A percentile compares a stretch with the other conserved stretches of the same genome.
phyloP scores from a whole-genome alignment of 2,888 invertebrate genomes.

The Drosophila austrosaltans region DNA sequence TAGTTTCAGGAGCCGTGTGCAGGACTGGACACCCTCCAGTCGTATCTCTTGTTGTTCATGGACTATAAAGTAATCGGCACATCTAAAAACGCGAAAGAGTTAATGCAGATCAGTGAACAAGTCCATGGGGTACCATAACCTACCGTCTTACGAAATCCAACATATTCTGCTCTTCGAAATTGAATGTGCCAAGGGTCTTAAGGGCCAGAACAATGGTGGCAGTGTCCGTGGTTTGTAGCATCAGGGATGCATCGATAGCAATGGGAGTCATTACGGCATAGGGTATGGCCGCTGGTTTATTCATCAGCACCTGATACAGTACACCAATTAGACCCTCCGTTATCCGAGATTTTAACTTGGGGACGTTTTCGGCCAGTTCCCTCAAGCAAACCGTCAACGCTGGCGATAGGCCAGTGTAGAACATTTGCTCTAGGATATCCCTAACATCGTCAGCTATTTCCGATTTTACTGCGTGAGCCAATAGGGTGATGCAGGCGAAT shows the following conservation, averaged over 20 bases:
- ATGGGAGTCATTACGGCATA: conserved; percentile 84
- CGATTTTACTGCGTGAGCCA: conserved; percentile 93
- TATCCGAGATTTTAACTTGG: conserved; percentile 93
- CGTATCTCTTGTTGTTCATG: conserved; percentile 96
- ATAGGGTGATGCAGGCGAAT: conserved; percentile 95
- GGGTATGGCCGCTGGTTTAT: conserved; percentile 90
- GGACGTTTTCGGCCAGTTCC: conserved; percentile 94
- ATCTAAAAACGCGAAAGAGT: conserved; percentile 83
- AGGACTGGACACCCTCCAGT: conserved; percentile 96
- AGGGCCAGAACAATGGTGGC: conserved; percentile 95
- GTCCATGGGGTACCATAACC: not conserved
- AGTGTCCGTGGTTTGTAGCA: conserved; percentile 86
- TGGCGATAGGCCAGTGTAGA: conserved; percentile 94
- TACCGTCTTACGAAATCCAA: conserved; percentile 92
- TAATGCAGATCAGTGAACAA: not conserved
- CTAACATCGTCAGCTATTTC: conserved; percentile 91
- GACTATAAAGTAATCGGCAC: conserved; percentile 95
- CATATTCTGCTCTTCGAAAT: conserved; percentile 96
- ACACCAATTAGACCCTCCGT: conserved; percentile 96
- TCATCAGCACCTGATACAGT: conserved; percentile 95
- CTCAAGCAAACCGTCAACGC: conserved; percentile 95
- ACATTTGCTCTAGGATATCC: conserved; percentile 94
- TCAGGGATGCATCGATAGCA: conserved; percentile 77
- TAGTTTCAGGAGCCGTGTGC: conserved; percentile 93
- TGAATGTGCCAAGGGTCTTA: conserved; percentile 94